These are phyloP conservation scores for Characodon lateralis DNA, from an alignment of 2,797 vertebrate genomes.

Conservation along the genomic window DNA sequence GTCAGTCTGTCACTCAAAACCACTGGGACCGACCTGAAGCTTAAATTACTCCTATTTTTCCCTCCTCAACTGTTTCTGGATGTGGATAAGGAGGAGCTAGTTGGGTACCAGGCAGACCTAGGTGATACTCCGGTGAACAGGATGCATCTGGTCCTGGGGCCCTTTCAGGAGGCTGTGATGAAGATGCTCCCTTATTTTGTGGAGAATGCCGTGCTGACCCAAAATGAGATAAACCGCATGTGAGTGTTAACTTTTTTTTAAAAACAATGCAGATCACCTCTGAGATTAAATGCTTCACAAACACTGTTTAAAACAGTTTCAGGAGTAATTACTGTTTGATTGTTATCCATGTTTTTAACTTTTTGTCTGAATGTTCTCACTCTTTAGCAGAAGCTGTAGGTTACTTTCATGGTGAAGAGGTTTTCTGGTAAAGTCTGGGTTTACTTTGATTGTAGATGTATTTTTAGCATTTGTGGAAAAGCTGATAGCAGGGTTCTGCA, in stretches of 20 bases:
- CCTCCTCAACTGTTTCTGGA: constrained; percentile 24
- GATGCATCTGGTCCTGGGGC: constrained; percentile 81
- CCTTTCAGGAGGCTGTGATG: constrained; percentile 74
- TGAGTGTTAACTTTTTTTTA: constrained; percentile 64
- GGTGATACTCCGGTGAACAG: constrained; percentile 50
- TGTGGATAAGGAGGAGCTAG: constrained; percentile 52
- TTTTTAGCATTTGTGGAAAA: constrained; percentile 74
- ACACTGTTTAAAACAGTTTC: constrained; percentile 8
- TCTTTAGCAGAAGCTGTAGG: constrained; percentile 28
- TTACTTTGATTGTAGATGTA: constrained; percentile 67
- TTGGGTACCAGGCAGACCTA: constrained; percentile 19
- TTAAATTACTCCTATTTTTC: constrained; percentile 4
- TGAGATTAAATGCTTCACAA: neutral
- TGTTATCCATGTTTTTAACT: neutral
- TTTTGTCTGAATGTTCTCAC: neutral
- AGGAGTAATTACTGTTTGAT: neutral
- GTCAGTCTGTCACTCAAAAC: constrained; percentile 59
- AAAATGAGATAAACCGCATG: constrained; percentile 83
- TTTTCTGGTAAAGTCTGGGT: constrained; percentile 44
- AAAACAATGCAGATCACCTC: neutral
- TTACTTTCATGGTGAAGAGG: constrained; percentile 18
- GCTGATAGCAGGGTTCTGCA: constrained; percentile 63
- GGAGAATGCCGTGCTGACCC: constrained; percentile 81
- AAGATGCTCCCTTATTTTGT: constrained; percentile 84
- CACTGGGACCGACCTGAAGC: constrained; percentile 11